phyloP scores from a whole-genome alignment of 2,113 vertebrate genomes.

The Lota lota region DNA sequence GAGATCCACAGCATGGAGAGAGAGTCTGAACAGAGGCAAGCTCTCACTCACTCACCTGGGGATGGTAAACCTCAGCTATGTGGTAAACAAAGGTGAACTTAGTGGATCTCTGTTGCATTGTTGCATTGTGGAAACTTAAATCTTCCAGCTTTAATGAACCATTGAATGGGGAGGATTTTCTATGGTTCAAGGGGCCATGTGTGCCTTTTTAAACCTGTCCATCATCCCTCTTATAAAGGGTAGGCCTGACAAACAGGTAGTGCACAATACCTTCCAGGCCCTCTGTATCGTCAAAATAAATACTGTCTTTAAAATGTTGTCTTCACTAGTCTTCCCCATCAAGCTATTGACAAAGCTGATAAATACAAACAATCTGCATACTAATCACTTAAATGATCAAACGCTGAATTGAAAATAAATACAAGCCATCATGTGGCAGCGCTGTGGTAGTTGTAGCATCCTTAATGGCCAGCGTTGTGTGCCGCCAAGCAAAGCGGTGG shows the following conservation, averaged over 20 bases:
- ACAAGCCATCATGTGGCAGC: too few relatives aligned
- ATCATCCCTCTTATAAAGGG: constrained; percentile 44
- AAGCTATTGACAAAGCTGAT: too few relatives aligned
- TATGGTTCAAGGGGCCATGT: constrained; percentile 58
- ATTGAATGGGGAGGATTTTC: constrained; percentile 68
- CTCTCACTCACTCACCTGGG: constrained; percentile 64
- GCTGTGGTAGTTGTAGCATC: too few relatives aligned
- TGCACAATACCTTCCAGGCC: constrained; percentile 22
- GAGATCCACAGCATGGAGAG: constrained; percentile 50
- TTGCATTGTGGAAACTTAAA: constrained; percentile 69
- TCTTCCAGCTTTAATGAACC: constrained; percentile 65
- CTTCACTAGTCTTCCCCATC: neutral
- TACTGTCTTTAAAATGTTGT: neutral
- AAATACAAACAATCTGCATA: too few relatives aligned
- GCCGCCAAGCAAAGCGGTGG: too few relatives aligned
- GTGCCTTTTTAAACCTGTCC: constrained; percentile 60
- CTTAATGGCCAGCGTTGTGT: too few relatives aligned
- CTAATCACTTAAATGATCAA: too few relatives aligned
- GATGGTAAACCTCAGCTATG: constrained; percentile 72
- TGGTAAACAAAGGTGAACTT: constrained; percentile 71
- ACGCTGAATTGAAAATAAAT: too few relatives aligned
- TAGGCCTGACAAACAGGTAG: constrained; percentile 29
- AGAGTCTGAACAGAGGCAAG: constrained; percentile 50
- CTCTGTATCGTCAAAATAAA: constrained; percentile 15
- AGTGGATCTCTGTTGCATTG: constrained; percentile 63